These are phyloP conservation scores for Drepana arcuata DNA, from an alignment of 1,140 invertebrate species.

Conservation along the genomic window DNA sequence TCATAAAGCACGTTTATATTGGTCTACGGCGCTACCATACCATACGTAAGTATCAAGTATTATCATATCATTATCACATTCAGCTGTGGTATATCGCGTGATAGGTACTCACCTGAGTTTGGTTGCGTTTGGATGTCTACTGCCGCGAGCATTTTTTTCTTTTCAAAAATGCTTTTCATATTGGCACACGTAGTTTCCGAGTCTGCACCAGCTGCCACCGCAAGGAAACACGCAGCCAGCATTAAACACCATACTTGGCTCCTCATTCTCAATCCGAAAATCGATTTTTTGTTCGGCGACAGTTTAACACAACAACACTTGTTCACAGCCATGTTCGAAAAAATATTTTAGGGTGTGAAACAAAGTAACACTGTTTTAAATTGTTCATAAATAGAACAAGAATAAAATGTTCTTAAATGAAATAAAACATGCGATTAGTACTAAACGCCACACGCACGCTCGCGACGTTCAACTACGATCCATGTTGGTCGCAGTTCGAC, in stretches of 20 bases:
- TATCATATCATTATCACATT: conserved; percentile 42
- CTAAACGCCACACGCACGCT: conserved; percentile 40
- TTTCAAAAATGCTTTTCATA: conserved; percentile 57
- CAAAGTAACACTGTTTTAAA: conserved; percentile 26
- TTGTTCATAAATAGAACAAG: conserved; percentile 39
- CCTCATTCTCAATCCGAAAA: conserved; percentile 60
- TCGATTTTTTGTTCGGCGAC: conserved; percentile 69
- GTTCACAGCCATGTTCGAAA: conserved; percentile 60
- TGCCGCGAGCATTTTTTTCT: conserved; percentile 52
- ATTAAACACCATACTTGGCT: conserved; percentile 59
- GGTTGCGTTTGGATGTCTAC: conserved; percentile 51
- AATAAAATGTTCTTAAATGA: conserved; percentile 32
- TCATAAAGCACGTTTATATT: too few species aligned
- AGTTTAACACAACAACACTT: conserved; percentile 64
- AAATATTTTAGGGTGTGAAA: conserved; percentile 18
- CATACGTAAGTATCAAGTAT: conserved; percentile 13
- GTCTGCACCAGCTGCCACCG: conserved; percentile 35
- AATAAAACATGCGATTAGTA: conserved; percentile 36
- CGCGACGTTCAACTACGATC: conserved; percentile 46
- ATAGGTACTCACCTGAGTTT: conserved; percentile 64
- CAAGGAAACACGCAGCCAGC: conserved; percentile 45
- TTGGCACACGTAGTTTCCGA: conserved; percentile 47
- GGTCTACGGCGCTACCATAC: too few species aligned
- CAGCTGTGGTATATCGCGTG: conserved; percentile 33
- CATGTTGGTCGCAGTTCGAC: conserved; percentile 60